A percentile compares a stretch with the other conserved stretches of the same genome.
phyloP scores from a whole-genome alignment of 2,113 vertebrate species.

The Taxidea taxus region DNA sequence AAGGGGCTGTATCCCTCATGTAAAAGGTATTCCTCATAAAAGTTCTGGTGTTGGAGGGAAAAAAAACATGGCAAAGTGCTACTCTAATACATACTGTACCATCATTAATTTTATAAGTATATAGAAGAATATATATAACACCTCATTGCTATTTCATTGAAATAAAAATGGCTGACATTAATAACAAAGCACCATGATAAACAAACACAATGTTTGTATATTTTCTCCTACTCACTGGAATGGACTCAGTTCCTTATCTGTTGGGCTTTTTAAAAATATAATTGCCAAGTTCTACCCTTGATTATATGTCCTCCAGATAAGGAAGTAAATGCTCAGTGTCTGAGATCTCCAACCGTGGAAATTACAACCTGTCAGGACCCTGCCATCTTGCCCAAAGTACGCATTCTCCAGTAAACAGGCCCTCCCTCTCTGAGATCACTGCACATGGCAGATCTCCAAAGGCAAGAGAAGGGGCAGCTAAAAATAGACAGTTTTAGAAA shows the following conservation, averaged over 20 bases:
- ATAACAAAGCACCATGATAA: background rate
- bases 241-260: constrained; percentile 18
- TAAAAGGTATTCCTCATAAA: background rate
- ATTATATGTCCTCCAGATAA: background rate
- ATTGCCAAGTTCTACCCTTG: constrained; percentile 20
- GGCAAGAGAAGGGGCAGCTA: background rate
- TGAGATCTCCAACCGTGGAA: constrained; percentile 22
- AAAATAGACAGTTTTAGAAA: constrained; percentile 49
- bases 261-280: background rate
- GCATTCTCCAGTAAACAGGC: background rate
- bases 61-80: background rate
- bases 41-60: background rate
- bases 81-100: background rate
- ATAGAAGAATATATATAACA: background rate
- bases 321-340: background rate
- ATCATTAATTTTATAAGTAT: background rate
- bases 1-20: background rate
- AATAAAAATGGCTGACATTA: background rate
- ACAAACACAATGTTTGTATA: background rate
- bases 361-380: constrained; percentile 33
- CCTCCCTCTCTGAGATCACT: background rate
- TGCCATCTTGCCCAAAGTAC: background rate
- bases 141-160: background rate
- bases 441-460: constrained; percentile 18
- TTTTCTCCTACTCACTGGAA: background rate